Conservation (phyloP, 2,797 vertebrate genomes). For the Hippoglossus hippoglossus region DNA sequence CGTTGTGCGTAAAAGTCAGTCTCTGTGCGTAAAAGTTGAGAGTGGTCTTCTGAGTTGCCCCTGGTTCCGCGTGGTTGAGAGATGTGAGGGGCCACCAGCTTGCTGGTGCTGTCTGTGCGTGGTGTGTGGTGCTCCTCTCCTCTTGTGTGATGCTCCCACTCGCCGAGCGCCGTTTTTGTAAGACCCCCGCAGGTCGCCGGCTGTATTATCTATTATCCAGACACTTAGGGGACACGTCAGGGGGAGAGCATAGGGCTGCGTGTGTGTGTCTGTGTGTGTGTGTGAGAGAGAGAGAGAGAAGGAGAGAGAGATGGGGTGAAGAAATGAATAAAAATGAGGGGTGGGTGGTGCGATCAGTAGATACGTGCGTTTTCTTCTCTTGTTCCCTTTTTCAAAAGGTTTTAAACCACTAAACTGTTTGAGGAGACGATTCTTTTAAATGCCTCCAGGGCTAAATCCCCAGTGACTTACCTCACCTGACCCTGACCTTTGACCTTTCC, state of each 20-base stretch:
- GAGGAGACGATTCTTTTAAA: not conserved
- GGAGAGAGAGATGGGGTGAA: constrained; percentile 15
- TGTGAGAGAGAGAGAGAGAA: constrained; percentile 18
- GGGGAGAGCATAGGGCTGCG: constrained; percentile 60
- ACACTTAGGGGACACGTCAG: constrained; percentile 84
- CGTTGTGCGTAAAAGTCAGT: constrained; percentile 66
- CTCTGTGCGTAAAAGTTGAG: constrained; percentile 69
- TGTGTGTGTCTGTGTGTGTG: constrained; percentile 32
- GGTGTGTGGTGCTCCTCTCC: constrained; percentile 60
- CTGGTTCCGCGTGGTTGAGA: constrained; percentile 12
- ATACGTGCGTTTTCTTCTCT: constrained; percentile 35
- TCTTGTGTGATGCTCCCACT: constrained; percentile 72
- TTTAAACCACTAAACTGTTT: constrained; percentile 7
- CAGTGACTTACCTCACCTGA: too few relatives aligned
- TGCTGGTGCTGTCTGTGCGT: constrained; percentile 44
- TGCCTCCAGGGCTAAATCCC: constrained; percentile 1
- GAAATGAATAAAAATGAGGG: constrained; percentile 56
- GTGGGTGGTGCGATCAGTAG: constrained; percentile 49
- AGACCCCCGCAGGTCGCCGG: constrained; percentile 89
- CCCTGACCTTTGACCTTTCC: constrained; percentile 60
- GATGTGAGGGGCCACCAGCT: constrained; percentile 25
- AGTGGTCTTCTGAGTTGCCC: constrained; percentile 27
- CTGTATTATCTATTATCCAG: constrained; percentile 89
- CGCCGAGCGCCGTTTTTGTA: constrained; percentile 88
- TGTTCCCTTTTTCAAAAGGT: constrained; percentile 59